These are phyloP conservation scores for Bovichtus variegatus DNA, from an alignment of 2,797 vertebrate species.

Conservation along the genomic window DNA sequence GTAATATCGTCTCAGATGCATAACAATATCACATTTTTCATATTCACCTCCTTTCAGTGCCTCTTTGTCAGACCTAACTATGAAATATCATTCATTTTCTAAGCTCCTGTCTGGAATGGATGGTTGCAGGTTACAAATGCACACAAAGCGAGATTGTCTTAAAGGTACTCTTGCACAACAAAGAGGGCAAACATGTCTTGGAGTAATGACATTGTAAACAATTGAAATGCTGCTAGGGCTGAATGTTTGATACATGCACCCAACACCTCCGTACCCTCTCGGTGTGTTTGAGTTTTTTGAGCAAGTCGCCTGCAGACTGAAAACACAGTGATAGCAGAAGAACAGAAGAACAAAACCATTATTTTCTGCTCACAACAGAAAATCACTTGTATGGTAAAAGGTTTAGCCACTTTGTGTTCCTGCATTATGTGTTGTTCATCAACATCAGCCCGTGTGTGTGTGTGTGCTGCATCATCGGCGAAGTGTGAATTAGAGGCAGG, in stretches of 20 bases:
- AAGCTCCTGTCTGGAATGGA: not conserved
- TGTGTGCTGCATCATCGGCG: conserved; percentile 12
- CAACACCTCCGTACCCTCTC: not conserved
- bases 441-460: conserved; percentile 1
- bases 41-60: not conserved
- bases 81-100: not conserved
- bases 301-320: not conserved
- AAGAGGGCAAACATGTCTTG: not conserved
- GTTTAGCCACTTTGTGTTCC: not conserved
- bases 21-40: not conserved
- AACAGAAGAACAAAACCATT: not conserved
- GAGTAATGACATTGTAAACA: not conserved
- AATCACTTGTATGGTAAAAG: not conserved
- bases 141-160: not conserved
- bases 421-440: not conserved
- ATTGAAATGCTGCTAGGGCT: not conserved
- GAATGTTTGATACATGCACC: not conserved
- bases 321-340: not conserved
- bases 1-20: not conserved
- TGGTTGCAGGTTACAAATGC: not conserved
- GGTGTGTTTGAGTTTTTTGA: not conserved
- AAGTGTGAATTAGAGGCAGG: conserved; percentile 45
- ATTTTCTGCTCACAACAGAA: not conserved
- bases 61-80: not conserved
- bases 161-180: not conserved